Conservation (phyloP, 2,797 vertebrate genomes). For the Sebastes nivosus region DNA sequence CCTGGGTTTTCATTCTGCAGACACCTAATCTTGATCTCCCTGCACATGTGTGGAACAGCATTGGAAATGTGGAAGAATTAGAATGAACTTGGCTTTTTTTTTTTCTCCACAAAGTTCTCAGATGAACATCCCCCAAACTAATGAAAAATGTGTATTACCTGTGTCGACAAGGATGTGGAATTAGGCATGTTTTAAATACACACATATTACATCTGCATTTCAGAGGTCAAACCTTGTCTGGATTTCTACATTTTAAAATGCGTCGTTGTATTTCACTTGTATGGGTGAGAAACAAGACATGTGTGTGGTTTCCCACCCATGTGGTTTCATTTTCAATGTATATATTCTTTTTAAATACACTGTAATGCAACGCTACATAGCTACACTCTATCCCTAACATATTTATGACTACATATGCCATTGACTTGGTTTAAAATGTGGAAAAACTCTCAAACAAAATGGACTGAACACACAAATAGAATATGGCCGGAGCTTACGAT, state of each 20-base stretch:
- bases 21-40: conserved; percentile 79
- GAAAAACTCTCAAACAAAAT: conserved; percentile 11
- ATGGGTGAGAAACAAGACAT: conserved; percentile 10
- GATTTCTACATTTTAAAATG: not conserved
- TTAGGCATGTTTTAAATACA: conserved; percentile 37
- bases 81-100: conserved; percentile 55
- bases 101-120: conserved; percentile 35
- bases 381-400: not conserved
- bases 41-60: conserved; percentile 68
- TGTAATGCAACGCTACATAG: conserved; percentile 19
- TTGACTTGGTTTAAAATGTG: conserved; percentile 25
- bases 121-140: conserved; percentile 47
- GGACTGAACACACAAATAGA: conserved; percentile 34
- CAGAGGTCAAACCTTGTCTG: not conserved
- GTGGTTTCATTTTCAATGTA: conserved; percentile 21
- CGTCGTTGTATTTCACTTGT: not conserved
- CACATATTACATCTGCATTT: conserved; percentile 13
- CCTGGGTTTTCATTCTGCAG: conserved; percentile 79
- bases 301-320: not conserved
- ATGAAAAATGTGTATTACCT: conserved; percentile 44
- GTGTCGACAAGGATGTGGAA: conserved; percentile 17
- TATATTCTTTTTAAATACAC: not conserved
- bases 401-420: not conserved
- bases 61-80: conserved; percentile 69
- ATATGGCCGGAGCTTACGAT: conserved; percentile 10